These are phyloP conservation scores for Catostylus mosaicus DNA, from an alignment of 30 jellyfish, hydroid and myxozoan species.

Conservation along the genomic window DNA sequence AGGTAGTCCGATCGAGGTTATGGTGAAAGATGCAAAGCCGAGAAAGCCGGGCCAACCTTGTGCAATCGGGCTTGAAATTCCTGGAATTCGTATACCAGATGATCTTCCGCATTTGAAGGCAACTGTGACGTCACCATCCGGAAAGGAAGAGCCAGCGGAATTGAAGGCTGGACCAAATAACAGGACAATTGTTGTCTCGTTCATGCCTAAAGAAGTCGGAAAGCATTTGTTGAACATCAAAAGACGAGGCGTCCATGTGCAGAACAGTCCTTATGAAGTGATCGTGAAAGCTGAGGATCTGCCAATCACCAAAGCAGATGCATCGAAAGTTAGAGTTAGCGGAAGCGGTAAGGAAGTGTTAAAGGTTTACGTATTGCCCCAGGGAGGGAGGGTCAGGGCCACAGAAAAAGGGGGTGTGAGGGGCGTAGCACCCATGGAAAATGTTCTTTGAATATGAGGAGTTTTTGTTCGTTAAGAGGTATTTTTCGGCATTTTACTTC, in stretches of 20 bases:
- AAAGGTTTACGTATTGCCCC: too few relatives aligned
- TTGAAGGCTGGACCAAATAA: conserved; percentile 92
- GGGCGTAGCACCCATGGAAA: too few relatives aligned
- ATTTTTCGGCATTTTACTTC: too few relatives aligned
- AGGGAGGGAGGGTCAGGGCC: too few relatives aligned
- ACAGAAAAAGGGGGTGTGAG: too few relatives aligned
- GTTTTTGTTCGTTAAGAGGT: too few relatives aligned
- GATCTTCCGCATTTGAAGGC: conserved; percentile 87
- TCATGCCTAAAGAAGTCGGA: conserved; percentile 97
- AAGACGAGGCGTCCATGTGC: conserved; percentile 84
- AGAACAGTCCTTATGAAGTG: conserved; percentile 96
- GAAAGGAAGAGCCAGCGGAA: conserved; percentile 89
- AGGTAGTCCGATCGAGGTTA: conserved; percentile 97
- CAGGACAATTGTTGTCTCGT: conserved; percentile 89
- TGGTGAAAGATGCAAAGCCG: conserved; percentile 93
- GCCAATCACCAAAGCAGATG: conserved; percentile 87
- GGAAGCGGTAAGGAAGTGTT: conserved; percentile 88
- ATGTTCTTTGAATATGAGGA: too few relatives aligned
- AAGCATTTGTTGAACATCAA: conserved; percentile 87
- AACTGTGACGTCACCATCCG: conserved; percentile 85
- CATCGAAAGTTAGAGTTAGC: conserved; percentile 86
- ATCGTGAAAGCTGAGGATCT: conserved; percentile 96
- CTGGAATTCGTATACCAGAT: conserved; percentile 94
- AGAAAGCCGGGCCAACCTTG: conserved; percentile 93
- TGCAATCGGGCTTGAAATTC: conserved; percentile 96